These are phyloP conservation scores for Orgyia antiqua DNA, from an alignment of 2,888 invertebrate species.

Conservation along the genomic window DNA sequence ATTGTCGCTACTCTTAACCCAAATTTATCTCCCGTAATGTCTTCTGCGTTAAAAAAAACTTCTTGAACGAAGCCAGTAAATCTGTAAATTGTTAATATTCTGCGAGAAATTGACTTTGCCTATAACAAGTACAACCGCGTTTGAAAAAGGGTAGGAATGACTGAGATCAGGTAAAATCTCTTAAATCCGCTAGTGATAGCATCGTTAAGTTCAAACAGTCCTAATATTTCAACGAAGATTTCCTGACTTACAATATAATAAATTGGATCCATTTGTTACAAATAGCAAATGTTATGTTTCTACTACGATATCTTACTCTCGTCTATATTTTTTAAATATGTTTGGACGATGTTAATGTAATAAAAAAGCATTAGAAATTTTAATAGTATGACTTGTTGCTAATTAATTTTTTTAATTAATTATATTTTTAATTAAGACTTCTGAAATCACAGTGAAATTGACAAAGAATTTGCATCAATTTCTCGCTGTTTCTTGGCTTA, in stretches of 20 bases:
- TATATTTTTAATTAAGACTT: slow-evolving; percentile 6
- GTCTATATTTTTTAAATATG: too few species aligned
- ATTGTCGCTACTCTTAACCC: background rate
- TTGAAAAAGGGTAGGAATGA: slow-evolving; percentile 34
- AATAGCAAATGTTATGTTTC: slow-evolving; percentile 6
- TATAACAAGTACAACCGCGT: slow-evolving; percentile 6
- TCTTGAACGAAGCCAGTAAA: background rate
- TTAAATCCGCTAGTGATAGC: slow-evolving; percentile 71
- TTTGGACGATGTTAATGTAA: too few species aligned
- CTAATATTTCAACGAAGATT: slow-evolving; percentile 64
- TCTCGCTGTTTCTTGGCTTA: slow-evolving; percentile 7
- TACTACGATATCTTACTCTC: background rate
- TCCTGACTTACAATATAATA: slow-evolving; percentile 58
- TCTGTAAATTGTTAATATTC: background rate
- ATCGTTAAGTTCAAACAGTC: slow-evolving; percentile 66
- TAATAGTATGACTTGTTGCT: background rate
- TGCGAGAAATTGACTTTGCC: background rate
- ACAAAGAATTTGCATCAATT: slow-evolving; percentile 5
- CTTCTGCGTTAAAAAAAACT: too few species aligned
- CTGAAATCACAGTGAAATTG: slow-evolving; percentile 8
- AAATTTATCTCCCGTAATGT: background rate
- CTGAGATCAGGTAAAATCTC: slow-evolving; percentile 44
- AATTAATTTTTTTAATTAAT: slow-evolving; percentile 1
- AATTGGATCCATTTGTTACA: slow-evolving; percentile 56
- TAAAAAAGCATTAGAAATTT: background rate